phyloP scores from a whole-genome alignment of 2,888 invertebrate species.

The Lypha dubia region DNA sequence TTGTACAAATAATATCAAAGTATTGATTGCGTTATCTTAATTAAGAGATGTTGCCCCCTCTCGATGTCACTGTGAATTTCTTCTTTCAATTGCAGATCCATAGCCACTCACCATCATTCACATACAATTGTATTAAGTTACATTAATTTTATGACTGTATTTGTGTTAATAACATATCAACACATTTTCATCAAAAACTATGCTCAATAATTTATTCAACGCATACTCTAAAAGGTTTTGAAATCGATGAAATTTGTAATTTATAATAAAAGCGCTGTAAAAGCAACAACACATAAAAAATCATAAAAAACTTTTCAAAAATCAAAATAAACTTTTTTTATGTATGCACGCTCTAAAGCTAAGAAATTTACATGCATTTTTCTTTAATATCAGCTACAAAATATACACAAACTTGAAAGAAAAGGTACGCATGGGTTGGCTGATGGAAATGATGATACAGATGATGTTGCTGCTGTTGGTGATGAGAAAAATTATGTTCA shows the following conservation, averaged over 20 bases:
- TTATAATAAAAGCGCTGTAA: constrained; percentile 57
- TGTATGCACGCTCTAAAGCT: constrained; percentile 55
- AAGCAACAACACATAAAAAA: constrained; percentile 2
- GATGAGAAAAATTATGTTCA: constrained; percentile 18
- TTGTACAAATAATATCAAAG: not conserved
- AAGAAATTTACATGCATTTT: constrained; percentile 60
- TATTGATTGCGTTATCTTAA: constrained; percentile 44
- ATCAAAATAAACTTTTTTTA: constrained; percentile 66
- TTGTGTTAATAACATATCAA: constrained; percentile 62
- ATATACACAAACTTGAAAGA: constrained; percentile 26
- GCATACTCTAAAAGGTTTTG: constrained; percentile 18
- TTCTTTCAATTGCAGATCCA: constrained; percentile 48
- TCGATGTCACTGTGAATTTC: constrained; percentile 14
- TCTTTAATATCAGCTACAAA: constrained; percentile 44
- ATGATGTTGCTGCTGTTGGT: constrained; percentile 30
- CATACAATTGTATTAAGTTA: constrained; percentile 59
- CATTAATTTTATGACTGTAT: constrained; percentile 65
- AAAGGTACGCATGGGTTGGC: constrained; percentile 34
- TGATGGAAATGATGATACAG: constrained; percentile 57
- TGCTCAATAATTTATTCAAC: constrained; percentile 31
- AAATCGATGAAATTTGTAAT: constrained; percentile 57
- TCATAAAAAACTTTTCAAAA: constrained; percentile 51
- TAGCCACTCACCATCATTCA: constrained; percentile 14
- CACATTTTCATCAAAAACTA: constrained; percentile 56
- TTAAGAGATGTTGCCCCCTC: constrained; percentile 44